Conservation (phyloP, 1,140 invertebrate species). For the Trachelipus rathkii region DNA sequence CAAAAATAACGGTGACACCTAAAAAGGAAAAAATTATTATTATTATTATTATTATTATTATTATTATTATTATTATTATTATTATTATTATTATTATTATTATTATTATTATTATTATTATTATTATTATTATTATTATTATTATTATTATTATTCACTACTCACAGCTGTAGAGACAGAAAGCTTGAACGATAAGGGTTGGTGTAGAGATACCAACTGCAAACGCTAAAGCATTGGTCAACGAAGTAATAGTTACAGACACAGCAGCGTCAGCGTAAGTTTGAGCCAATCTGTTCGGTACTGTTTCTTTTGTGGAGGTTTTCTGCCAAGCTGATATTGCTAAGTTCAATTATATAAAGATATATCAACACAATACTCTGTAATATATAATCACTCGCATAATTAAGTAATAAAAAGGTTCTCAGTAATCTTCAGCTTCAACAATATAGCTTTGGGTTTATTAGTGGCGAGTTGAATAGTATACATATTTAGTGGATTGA, state of each 20-base stretch:
- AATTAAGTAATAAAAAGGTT: too few relatives aligned
- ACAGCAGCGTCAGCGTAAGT: constrained; percentile 71
- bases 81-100: too few relatives aligned
- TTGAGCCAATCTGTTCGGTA: constrained; percentile 77
- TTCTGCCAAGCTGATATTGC: constrained; percentile 89
- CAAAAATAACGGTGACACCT: not conserved
- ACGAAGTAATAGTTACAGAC: constrained; percentile 82
- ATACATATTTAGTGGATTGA: too few relatives aligned
- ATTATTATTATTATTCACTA: too few relatives aligned
- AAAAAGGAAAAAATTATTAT: not conserved
- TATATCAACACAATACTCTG: constrained; percentile 76
- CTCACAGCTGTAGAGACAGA: constrained; percentile 49
- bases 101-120: too few relatives aligned
- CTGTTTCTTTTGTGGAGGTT: constrained; percentile 69
- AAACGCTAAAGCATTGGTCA: constrained; percentile 25
- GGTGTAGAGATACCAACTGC: constrained; percentile 19
- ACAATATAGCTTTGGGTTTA: too few relatives aligned
- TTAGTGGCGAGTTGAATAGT: too few relatives aligned
- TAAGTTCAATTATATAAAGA: constrained; percentile 94
- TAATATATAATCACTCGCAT: too few relatives aligned
- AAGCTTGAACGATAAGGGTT: constrained; percentile 18
- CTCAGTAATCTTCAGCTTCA: too few relatives aligned
- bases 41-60: too few relatives aligned
- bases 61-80: too few relatives aligned
- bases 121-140: too few relatives aligned